Conservation (phyloP, 1,140 invertebrate genomes). For the Maniola jurtina region DNA sequence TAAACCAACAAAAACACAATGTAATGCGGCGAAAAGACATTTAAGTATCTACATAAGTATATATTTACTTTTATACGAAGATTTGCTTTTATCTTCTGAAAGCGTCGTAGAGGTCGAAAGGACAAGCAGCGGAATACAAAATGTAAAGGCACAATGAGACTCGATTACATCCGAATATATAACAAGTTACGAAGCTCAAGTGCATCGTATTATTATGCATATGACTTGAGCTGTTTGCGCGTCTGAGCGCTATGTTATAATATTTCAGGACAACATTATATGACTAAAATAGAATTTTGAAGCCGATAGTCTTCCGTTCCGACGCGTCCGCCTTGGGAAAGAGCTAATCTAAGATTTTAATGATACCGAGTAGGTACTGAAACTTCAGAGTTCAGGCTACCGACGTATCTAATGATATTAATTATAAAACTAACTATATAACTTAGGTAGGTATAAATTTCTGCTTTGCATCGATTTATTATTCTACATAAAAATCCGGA, state of each 20-base stretch:
- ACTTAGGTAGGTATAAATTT: too few species aligned
- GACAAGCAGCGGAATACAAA: slow-evolving; percentile 26
- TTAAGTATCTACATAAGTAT: too few species aligned
- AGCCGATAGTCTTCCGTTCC: neutral
- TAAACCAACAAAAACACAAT: neutral
- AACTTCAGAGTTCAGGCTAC: too few species aligned
- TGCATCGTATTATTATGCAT: slow-evolving; percentile 27
- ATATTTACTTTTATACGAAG: too few species aligned
- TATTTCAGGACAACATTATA: slow-evolving; percentile 3
- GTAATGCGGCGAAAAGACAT: too few species aligned
- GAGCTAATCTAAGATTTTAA: neutral
- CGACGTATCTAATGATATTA: too few species aligned
- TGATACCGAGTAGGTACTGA: too few species aligned
- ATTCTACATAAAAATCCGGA: too few species aligned
- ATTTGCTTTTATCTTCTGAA: slow-evolving; percentile 18
- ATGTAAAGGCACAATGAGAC: slow-evolving; percentile 28
- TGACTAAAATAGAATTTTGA: neutral
- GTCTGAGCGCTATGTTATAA: neutral
- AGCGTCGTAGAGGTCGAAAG: slow-evolving; percentile 24
- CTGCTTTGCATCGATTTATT: too few species aligned
- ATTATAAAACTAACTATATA: too few species aligned
- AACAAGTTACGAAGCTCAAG: slow-evolving; percentile 30
- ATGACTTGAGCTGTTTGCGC: slow-evolving; percentile 4
- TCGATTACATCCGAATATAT: slow-evolving; percentile 33
- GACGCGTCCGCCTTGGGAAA: neutral